These are phyloP conservation scores for Chionomys nivalis DNA, from an alignment of 2,113 vertebrate genomes.

Conservation along the genomic window DNA sequence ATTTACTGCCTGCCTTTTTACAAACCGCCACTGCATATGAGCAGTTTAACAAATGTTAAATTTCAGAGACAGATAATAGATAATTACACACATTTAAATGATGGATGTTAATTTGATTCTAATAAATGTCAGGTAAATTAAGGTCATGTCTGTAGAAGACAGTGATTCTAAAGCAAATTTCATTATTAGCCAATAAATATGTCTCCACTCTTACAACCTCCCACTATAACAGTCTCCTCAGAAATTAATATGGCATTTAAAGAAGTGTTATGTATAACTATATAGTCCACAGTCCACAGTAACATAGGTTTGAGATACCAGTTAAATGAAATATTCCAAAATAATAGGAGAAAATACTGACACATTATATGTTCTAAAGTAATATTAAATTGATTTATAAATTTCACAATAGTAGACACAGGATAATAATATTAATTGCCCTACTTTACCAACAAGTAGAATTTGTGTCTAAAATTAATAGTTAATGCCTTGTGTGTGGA, in stretches of 20 bases:
- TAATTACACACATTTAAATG: conserved; percentile 77
- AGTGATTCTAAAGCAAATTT: conserved; percentile 72
- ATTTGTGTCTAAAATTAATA: neutral
- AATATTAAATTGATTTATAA: neutral
- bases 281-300: conserved; percentile 7
- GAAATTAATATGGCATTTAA: conserved; percentile 57
- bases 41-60: conserved; percentile 78
- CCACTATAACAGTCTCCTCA: conserved; percentile 24
- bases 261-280: conserved; percentile 40
- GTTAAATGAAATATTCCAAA: neutral
- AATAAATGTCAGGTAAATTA: conserved; percentile 76
- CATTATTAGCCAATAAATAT: conserved; percentile 68
- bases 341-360: neutral
- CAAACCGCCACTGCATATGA: conserved; percentile 63
- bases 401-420: neutral
- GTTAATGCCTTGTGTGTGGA: neutral
- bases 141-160: conserved; percentile 69
- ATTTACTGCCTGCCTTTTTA: conserved; percentile 70
- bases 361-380: neutral
- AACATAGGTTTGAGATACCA: neutral
- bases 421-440: neutral
- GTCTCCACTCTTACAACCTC: conserved; percentile 2
- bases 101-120: conserved; percentile 77
- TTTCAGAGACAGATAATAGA: conserved; percentile 77
- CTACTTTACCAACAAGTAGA: neutral